Evolutionary conservation across 2,113 vertebrate genomes (phyloP).

Genomic region (Bufo bufo): DNA sequence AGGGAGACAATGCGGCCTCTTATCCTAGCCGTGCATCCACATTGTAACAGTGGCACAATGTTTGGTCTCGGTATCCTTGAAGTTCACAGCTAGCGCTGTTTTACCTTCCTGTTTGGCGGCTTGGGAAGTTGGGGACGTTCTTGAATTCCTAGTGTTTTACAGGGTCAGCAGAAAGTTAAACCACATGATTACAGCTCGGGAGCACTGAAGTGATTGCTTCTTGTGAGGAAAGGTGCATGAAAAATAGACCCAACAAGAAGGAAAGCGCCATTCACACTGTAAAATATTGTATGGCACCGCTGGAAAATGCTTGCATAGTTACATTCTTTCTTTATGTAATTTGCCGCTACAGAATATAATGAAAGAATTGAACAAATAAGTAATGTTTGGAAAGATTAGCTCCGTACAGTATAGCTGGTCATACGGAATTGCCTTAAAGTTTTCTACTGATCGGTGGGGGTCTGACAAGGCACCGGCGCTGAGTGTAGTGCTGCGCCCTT

Average conservation of each 20-base stretch:
- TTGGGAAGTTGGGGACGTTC: not conserved
- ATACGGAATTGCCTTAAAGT: too few species aligned
- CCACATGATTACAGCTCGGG: not conserved
- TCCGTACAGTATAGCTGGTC: too few species aligned
- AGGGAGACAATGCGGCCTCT: not conserved
- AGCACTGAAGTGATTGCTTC: not conserved
- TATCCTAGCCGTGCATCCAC: not conserved
- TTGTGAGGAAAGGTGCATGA: not conserved
- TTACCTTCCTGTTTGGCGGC: not conserved
- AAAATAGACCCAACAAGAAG: not conserved
- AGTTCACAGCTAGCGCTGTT: not conserved
- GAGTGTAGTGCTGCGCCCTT: too few species aligned
- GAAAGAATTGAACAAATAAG: too few species aligned
- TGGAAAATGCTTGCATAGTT: too few species aligned
- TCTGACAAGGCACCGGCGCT: too few species aligned
- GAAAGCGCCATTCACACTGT: not conserved
- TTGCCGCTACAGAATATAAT: too few species aligned
- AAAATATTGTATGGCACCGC: too few species aligned
- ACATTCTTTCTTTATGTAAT: too few species aligned
- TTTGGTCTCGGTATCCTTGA: not conserved
- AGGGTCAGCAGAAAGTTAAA: not conserved
- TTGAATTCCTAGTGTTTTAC: not conserved
- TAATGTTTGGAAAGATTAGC: too few species aligned
- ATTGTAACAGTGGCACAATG: not conserved
- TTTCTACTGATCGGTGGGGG: too few species aligned